Evolutionary conservation across 2,113 vertebrate species (phyloP).

Genomic region (Campylomormyrus tamandua): DNA sequence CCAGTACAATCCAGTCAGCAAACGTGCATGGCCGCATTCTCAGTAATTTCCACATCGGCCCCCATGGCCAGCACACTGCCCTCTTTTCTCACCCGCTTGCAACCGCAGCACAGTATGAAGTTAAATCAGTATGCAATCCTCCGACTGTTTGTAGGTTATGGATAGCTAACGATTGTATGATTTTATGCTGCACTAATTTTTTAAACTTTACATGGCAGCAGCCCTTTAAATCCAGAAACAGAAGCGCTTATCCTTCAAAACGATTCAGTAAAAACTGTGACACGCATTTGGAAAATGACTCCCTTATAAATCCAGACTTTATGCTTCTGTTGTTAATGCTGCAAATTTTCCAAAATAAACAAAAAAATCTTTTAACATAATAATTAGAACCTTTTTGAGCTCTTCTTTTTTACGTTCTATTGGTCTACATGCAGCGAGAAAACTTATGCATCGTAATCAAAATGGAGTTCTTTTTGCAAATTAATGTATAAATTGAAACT

Average conservation of each 20-base stretch:
- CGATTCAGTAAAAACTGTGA: background rate
- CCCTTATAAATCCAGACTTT: background rate
- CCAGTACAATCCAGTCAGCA: background rate
- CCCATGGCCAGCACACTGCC: background rate
- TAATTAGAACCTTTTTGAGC: background rate
- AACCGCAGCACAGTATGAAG: background rate
- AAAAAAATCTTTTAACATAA: background rate
- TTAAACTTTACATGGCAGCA: background rate
- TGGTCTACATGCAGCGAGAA: background rate
- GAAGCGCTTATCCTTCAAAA: background rate
- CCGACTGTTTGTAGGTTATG: background rate
- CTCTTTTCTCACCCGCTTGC: background rate
- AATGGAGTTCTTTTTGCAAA: background rate
- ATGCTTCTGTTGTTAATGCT: background rate
- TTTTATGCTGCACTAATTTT: background rate
- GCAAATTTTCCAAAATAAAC: background rate
- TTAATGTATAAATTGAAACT: background rate
- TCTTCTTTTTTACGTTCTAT: background rate
- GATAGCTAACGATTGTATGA: background rate
- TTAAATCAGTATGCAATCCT: background rate
- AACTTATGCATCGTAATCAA: background rate
- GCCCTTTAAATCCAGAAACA: background rate
- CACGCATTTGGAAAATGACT: background rate
- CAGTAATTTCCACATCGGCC: background rate
- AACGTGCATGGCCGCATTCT: background rate